Conservation (phyloP, 2,797 vertebrate species). For the Tadarida brasiliensis region DNA sequence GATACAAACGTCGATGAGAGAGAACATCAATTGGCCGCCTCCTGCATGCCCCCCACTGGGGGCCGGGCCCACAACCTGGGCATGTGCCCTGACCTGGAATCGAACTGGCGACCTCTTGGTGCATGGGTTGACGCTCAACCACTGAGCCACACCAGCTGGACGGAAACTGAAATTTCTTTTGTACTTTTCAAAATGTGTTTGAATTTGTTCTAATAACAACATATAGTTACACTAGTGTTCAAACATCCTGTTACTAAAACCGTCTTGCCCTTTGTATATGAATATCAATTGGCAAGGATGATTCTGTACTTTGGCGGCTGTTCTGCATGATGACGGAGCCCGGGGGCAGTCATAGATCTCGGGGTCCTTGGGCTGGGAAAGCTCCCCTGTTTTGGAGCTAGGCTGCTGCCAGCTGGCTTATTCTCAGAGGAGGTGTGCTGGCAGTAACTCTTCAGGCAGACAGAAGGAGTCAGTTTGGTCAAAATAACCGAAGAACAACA, state of each 20-base stretch:
- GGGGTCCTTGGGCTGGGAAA: background rate
- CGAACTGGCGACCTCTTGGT: no score
- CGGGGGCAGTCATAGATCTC: background rate
- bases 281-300: background rate
- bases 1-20: no score
- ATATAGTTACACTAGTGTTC: background rate
- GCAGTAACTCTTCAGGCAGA: background rate
- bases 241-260: background rate
- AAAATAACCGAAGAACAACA: conserved; percentile 37
- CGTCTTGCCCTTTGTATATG: conserved; percentile 48
- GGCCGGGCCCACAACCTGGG: no score
- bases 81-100: no score
- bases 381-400: conserved; percentile 25
- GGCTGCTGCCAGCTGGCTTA: conserved; percentile 2
- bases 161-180: background rate
- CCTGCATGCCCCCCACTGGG: no score
- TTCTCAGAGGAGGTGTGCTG: background rate
- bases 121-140: no score
- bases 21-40: no score
- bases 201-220: background rate
- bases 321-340: background rate
- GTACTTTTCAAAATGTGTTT: conserved; percentile 1
- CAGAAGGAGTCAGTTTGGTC: background rate
- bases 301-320: background rate
- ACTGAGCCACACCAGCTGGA: no score